Evolutionary conservation across 2,888 invertebrate genomes (phyloP), one percentile per base, ranked within the genome.

Genomic region (Entomobrya proxima): DNA sequence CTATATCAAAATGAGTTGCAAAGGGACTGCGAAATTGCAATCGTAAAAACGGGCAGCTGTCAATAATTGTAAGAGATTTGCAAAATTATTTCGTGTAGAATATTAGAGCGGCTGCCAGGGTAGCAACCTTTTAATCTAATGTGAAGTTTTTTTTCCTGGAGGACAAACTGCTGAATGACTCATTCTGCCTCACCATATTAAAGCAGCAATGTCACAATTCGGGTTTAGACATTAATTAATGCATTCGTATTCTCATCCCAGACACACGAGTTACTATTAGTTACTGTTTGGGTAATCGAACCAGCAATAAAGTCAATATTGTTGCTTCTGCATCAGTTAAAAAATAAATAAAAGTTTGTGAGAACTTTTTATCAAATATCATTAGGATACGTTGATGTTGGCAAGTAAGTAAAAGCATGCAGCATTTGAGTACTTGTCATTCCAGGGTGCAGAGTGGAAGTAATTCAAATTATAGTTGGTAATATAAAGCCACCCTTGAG

Each of bases 401-500:
- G 55, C 11, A 6, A 15, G 55, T 9, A 6, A 15, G 18, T 9
- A 52, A 11, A 52, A 9, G 11, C 11, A 52, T 15, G 18, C 55
- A 6, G n/a, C n/a, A n/a, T n/a, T n/a, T 13, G n/a, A 55, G 21
- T 35, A 13, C 27, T 55, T 52, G 30, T 30, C 27, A 72, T 44
- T 32, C 32, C 11, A 52, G 3, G 32, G 11, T 18, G 50, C 6
- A n/a, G 27, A 61, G 58, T 61, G 58, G 47, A 47, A 44, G n/a
- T 75, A 55, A 75, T 75, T 75, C 75, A 52, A 58, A 76, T 76
- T 58, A 55, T 58, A 40, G 58, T 76, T 58, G 58, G 76, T 76
- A 76, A 76, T 76, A 64, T 55, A 24, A 58, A 76, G 76, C 76
- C 58, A 76, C 76, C 76, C 76, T 58, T 58, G 58, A 76, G 76